Evolutionary conservation across 1,140 invertebrate species (phyloP).

Genomic region (Ceratina japonica): DNA sequence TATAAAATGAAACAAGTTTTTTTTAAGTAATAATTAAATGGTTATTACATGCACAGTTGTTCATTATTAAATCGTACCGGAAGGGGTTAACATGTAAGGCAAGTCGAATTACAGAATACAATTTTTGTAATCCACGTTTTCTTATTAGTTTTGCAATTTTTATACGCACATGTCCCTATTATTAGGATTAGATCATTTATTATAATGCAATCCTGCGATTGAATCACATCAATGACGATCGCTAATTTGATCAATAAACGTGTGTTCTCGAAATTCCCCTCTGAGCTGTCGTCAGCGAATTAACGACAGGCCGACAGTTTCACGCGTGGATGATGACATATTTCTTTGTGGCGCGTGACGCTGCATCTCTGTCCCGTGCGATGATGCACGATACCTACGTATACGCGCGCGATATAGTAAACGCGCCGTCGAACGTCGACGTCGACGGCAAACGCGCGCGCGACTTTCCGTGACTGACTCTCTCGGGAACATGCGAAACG

Average conservation of each 20-base stretch:
- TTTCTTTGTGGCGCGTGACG: constrained; percentile 50
- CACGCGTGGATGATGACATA: constrained; percentile 36
- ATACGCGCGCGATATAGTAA: constrained; percentile 5
- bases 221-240: too few relatives aligned
- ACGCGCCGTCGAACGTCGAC: constrained; percentile 38
- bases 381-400: constrained; percentile 62
- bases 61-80: too few relatives aligned
- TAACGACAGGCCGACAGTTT: constrained; percentile 22
- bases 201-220: too few relatives aligned
- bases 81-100: too few relatives aligned
- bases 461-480: constrained; percentile 39
- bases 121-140: background rate
- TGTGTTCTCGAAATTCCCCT: background rate
- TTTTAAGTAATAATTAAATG: too few relatives aligned
- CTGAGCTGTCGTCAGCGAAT: background rate
- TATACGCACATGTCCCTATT: too few relatives aligned
- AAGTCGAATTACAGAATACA: background rate
- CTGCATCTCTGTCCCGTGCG: constrained; percentile 52
- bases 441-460: constrained; percentile 5
- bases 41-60: too few relatives aligned
- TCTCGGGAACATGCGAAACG: constrained; percentile 55
- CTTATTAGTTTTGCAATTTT: background rate
- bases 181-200: too few relatives aligned
- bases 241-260: background rate
- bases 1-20: too few relatives aligned